Evolutionary conservation across 2,888 invertebrate genomes (phyloP).

Genomic region (Sussaba pulchella): DNA sequence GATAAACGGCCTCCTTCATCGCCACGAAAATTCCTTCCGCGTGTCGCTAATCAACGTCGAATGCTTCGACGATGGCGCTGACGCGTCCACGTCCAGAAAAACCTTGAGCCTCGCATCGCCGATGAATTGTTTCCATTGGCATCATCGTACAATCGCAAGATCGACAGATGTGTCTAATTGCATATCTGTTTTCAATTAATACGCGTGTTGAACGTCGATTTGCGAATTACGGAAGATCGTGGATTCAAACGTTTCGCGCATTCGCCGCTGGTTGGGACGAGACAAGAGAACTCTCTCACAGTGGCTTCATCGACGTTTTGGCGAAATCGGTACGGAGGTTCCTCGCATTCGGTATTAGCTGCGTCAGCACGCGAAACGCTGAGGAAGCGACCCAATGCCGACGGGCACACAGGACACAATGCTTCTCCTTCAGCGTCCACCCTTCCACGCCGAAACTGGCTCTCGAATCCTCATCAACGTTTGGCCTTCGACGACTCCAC

Average conservation of each 20-base stretch:
- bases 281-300: constrained; percentile 39
- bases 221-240: constrained; percentile 14
- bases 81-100: neutral
- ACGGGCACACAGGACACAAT: constrained; percentile 16
- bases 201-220: constrained; percentile 23
- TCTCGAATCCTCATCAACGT: constrained; percentile 28
- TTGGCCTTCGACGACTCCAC: constrained; percentile 34
- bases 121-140: neutral
- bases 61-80: neutral
- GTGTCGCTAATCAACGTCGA: neutral
- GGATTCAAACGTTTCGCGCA: neutral
- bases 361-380: constrained; percentile 33
- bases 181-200: constrained; percentile 54
- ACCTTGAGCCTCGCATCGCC: too few relatives aligned
- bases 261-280: constrained; percentile 25
- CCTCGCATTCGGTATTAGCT: constrained; percentile 6
- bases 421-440: constrained; percentile 46
- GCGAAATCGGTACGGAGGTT: constrained; percentile 4
- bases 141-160: neutral
- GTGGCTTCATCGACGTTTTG: neutral
- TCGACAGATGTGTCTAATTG: constrained; percentile 3
- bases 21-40: constrained; percentile 33
- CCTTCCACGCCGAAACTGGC: constrained; percentile 39
- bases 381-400: constrained; percentile 12
- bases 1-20: neutral